A percentile compares a stretch with the other conserved stretches of the same genome.
phyloP scores from a whole-genome alignment of 1,140 invertebrate genomes.

The Hesperophylax magnus region DNA sequence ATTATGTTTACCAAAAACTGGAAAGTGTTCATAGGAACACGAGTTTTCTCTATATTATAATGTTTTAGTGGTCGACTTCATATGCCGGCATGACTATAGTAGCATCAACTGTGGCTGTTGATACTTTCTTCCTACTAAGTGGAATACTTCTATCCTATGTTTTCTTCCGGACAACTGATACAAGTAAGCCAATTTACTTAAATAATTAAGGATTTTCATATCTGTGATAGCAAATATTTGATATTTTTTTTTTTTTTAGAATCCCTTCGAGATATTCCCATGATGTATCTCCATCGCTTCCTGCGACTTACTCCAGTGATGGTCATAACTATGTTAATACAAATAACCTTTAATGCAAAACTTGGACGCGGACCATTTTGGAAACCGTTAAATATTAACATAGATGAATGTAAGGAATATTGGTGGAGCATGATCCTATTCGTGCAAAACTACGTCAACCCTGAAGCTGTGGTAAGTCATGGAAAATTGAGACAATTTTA shows the following conservation, averaged over 20 bases:
- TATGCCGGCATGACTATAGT: constrained; percentile 61
- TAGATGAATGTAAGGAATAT: constrained; percentile 64
- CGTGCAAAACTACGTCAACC: constrained; percentile 70
- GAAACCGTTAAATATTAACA: constrained; percentile 61
- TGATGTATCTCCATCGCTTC: constrained; percentile 17
- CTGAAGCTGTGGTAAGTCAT: too few species aligned
- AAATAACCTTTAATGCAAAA: constrained; percentile 71
- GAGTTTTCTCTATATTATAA: too few species aligned
- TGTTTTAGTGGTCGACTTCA: constrained; percentile 60
- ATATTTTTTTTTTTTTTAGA: background rate
- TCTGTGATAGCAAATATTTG: too few species aligned
- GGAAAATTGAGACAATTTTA: too few species aligned
- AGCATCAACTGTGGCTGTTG: constrained; percentile 66
- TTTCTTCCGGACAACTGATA: constrained; percentile 23
- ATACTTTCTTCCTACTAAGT: too few species aligned
- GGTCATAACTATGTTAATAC: constrained; percentile 71
- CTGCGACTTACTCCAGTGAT: constrained; percentile 72
- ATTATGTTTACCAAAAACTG: too few species aligned
- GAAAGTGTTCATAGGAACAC: too few species aligned
- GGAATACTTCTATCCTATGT: constrained; percentile 73
- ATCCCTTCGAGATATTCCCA: background rate
- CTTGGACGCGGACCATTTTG: constrained; percentile 74
- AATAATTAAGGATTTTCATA: too few species aligned
- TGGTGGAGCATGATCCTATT: constrained; percentile 73
- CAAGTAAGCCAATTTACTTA: background rate